Evolutionary conservation across 2,797 vertebrate species (phyloP), one percentile per base, ranked within the genome.

Genomic region (Parambassis ranga): DNA sequence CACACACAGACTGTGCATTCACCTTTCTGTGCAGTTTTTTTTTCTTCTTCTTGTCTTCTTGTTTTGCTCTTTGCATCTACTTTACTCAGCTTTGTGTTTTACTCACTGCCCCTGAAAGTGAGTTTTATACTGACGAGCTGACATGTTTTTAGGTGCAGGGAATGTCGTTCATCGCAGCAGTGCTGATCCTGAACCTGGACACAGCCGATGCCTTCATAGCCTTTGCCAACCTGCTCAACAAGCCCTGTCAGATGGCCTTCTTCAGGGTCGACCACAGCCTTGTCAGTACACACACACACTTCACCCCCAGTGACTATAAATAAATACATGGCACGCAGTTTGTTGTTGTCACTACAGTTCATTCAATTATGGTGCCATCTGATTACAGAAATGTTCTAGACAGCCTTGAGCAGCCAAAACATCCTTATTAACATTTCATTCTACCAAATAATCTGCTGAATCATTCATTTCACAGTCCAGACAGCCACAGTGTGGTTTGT

Each of bases 211-310:
- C 96, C 91, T 97, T 97, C 77, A 95, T 97, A 68, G 95, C 95
- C 77, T 97, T 97, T 77, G 93, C 95, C 83, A 97, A 97, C 79
- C 94, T 97, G 79, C 85, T 97, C 87, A 97, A 97, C 87, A 97
- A 95, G 64, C 95, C 96, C 61, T 97, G 96, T 91, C 96, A 97
- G 82, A 95, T 97, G 95, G 95, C 95, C 0, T 97, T 97, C 90
- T 97, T 96, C 87, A 94, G 95, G 75, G 95, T 97, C 79, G 96
- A 97, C 92, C 95, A 97, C 73, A 92, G 95, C 93, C 95, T 97
- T 93, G 95, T 97, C 74, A 95, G 94, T 94, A 72, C 55, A 72
- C 44, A 58, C 47, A 23, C 32, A 31, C 4, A 24, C 16, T 23
- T 35, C 23, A 3, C 47, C 39, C 0, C 10, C 26, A 24, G n/a